phyloP scores from a whole-genome alignment of 2,888 invertebrate species.

The Corythucha ciliata region DNA sequence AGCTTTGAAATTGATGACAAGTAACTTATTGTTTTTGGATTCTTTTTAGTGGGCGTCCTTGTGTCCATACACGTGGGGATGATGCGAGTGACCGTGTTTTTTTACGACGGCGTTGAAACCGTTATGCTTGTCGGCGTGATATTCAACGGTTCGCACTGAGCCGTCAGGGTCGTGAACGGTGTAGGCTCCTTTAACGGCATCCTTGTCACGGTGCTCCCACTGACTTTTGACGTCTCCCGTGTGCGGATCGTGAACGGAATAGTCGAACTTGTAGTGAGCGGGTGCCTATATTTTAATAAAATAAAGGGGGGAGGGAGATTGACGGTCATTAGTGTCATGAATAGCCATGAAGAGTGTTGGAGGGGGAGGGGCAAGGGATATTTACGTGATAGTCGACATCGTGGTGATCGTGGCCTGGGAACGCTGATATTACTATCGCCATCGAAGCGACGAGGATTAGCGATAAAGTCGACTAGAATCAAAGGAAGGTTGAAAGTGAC shows the following conservation, averaged over 20 bases:
- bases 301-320: background rate
- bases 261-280: constrained; percentile 44
- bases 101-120: constrained; percentile 63
- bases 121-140: constrained; percentile 66
- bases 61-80: constrained; percentile 31
- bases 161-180: constrained; percentile 57
- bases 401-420: no score
- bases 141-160: constrained; percentile 62
- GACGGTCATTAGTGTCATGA: background rate
- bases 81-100: constrained; percentile 30
- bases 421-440: no score
- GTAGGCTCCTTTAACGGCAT: constrained; percentile 44
- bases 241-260: constrained; percentile 44
- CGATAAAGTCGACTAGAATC: no score
- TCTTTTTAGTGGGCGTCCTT: constrained; percentile 23
- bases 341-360: background rate
- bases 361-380: no score
- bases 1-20: no score
- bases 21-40: no score
- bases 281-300: constrained; percentile 39
- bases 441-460: no score
- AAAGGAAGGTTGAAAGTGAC: no score
- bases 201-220: constrained; percentile 44
- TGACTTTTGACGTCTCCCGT: constrained; percentile 44
- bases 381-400: no score